Percentiles rank a stretch among this genome's conserved stretches.
phyloP scores from a whole-genome alignment of 2,113 vertebrate genomes.

The Neoarius graeffei region DNA sequence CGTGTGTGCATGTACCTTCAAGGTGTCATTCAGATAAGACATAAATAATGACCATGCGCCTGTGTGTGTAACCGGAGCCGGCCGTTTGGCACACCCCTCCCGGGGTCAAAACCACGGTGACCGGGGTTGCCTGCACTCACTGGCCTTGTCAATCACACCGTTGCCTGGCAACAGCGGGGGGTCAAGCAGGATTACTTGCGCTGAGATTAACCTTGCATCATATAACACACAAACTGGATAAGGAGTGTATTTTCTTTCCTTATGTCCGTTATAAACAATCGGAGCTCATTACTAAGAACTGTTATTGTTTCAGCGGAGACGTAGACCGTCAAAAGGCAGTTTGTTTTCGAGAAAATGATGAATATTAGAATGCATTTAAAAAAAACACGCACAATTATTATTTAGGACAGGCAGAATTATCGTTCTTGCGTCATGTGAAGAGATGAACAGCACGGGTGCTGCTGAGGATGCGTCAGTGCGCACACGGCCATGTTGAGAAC shows the following conservation, averaged over 20 bases:
- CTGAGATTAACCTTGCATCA: constrained; percentile 31
- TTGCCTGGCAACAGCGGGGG: constrained; percentile 47
- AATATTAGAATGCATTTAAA: too few relatives aligned
- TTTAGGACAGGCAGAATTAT: neutral
- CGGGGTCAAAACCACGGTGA: constrained; percentile 57
- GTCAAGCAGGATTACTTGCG: constrained; percentile 34
- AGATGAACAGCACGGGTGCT: too few relatives aligned
- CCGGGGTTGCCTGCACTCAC: constrained; percentile 49
- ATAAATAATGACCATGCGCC: constrained; percentile 61
- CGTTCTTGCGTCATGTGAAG: neutral
- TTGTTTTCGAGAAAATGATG: neutral
- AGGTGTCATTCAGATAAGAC: constrained; percentile 63
- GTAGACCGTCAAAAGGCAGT: neutral
- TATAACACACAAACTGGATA: constrained; percentile 10
- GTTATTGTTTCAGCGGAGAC: neutral
- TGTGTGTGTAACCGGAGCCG: constrained; percentile 59
- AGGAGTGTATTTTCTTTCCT: constrained; percentile 8
- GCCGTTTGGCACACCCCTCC: constrained; percentile 56
- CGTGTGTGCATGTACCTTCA: constrained; percentile 37
- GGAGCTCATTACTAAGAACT: neutral
- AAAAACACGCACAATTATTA: neutral
- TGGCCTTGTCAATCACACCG: constrained; percentile 56
- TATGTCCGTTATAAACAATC: neutral
- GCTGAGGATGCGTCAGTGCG: neutral
- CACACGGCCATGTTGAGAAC: neutral